Base-by-base conservation (phyloP, 1,140 invertebrate genomes). In the Eciton burchellii region DNA sequence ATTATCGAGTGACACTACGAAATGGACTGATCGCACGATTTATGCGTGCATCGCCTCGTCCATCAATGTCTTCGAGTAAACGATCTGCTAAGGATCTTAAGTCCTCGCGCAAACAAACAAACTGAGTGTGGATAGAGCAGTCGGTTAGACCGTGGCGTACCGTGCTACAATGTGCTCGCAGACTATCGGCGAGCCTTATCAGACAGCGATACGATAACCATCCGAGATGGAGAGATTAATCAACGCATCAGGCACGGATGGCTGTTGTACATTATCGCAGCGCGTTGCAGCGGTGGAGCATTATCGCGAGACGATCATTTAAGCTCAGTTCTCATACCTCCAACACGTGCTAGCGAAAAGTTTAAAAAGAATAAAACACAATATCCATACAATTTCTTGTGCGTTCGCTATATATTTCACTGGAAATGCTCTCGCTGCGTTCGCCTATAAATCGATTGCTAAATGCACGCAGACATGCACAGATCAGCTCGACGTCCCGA, bases 161-260 rank as follows among this genome's bases (percentile, higher is more conserved):
- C 71, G 41, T 70, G 14, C 63, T 62, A 19, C 43, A 49, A 45
- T 11, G 11, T 63, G 24, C 57, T 49, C 45, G 21, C 59, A 35
- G 52, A 26, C 70, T 52, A 71, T 60, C 56, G 81, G 59, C 57
- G 56, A 45, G 52, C 72, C 83, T 49, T 73, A 85, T 85, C 84
- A 57, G 84, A 82, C 71, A 71, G 54, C 24, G 71, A 21, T 26
- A 52, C 72, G 63, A 73, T 63, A 84, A 82, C 83, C 49, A 35
- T 6, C 35, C 49, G 54, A n/a, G n/a, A 86, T 84, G 66, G 71
- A 73, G 65, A 68, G 71, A 71, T 79, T 82, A 84, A 54, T 70
- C 71, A 82, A 79, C 74, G 56, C 35, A 70, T 68, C 49, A 49
- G 49, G 19, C 49, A 45, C 11, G 68, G 68, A 79, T 19, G 24